A percentile compares a stretch with the other conserved stretches of the same genome.
Conservation (phyloP, 2,113 vertebrate genomes). For the Hippocampus guttulatus region DNA sequence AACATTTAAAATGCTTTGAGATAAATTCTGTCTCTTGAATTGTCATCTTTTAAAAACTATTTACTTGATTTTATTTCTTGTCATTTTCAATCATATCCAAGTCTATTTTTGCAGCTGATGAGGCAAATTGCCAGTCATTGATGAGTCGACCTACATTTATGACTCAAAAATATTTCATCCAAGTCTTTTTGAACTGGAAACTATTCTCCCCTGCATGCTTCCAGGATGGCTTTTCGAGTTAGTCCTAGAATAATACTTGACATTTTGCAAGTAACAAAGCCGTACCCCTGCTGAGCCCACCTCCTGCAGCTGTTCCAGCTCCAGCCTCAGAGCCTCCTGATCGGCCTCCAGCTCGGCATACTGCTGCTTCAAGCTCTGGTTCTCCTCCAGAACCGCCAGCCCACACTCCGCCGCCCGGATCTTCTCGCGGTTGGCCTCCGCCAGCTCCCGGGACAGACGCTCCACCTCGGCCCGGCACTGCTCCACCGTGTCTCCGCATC, state of each 20-base stretch:
- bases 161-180: background rate
- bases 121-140: background rate
- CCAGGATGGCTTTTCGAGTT: background rate
- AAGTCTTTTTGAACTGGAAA: background rate
- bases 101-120: background rate
- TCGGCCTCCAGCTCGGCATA: slow-evolving; percentile 90
- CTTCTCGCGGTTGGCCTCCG: slow-evolving; percentile 93
- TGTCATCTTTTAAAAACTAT: no score
- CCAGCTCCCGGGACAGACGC: slow-evolving; percentile 84
- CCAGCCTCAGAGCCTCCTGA: slow-evolving; percentile 84
- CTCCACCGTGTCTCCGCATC: slow-evolving; percentile 77
- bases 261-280: slow-evolving; percentile 9
- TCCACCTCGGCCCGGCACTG: slow-evolving; percentile 88
- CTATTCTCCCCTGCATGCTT: background rate
- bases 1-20: no score
- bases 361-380: slow-evolving; percentile 92
- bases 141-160: no score
- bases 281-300: slow-evolving; percentile 62
- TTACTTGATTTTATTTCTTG: background rate
- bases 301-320: slow-evolving; percentile 95
- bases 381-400: slow-evolving; percentile 93
- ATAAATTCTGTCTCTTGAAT: no score
- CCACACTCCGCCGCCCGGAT: slow-evolving; percentile 95
- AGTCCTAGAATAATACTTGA: background rate
- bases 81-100: background rate